Conservation (phyloP, 2,797 vertebrate species). For the Champsocephalus esox region DNA sequence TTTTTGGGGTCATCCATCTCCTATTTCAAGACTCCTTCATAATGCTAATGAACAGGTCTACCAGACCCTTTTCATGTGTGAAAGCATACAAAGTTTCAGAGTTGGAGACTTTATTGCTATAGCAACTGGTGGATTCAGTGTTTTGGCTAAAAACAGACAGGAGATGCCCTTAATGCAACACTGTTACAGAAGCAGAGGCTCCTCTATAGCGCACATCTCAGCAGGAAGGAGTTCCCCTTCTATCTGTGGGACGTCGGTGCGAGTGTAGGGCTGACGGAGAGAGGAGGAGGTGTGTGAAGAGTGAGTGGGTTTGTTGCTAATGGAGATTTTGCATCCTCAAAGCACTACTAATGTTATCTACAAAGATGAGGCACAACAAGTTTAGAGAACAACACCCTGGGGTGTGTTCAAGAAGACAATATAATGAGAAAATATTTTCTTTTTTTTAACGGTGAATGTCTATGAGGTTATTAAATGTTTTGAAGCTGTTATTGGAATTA, state of each 20-base stretch:
- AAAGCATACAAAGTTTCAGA: slow-evolving; percentile 34
- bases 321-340: slow-evolving; percentile 34
- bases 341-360: slow-evolving; percentile 21
- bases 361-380: slow-evolving; percentile 31
- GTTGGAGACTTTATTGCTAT: slow-evolving; percentile 52
- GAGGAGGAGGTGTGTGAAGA: slow-evolving; percentile 26
- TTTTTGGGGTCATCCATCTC: slow-evolving; percentile 2
- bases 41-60: slow-evolving; percentile 9
- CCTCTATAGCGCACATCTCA: slow-evolving; percentile 28
- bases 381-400: slow-evolving; percentile 26
- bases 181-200: slow-evolving; percentile 44
- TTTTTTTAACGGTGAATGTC: neutral
- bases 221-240: slow-evolving; percentile 54
- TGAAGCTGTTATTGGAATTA: slow-evolving; percentile 2
- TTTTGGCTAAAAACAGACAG: slow-evolving; percentile 55
- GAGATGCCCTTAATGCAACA: slow-evolving; percentile 46
- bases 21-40: slow-evolving; percentile 26
- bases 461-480: neutral
- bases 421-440: slow-evolving; percentile 10
- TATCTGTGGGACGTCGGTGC: slow-evolving; percentile 29
- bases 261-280: slow-evolving; percentile 21
- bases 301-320: slow-evolving; percentile 19
- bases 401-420: slow-evolving; percentile 31
- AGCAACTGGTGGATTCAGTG: slow-evolving; percentile 48
- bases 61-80: slow-evolving; percentile 27